phyloP scores from a whole-genome alignment of 23 tunicate genomes.

The Ciona savignyi region DNA sequence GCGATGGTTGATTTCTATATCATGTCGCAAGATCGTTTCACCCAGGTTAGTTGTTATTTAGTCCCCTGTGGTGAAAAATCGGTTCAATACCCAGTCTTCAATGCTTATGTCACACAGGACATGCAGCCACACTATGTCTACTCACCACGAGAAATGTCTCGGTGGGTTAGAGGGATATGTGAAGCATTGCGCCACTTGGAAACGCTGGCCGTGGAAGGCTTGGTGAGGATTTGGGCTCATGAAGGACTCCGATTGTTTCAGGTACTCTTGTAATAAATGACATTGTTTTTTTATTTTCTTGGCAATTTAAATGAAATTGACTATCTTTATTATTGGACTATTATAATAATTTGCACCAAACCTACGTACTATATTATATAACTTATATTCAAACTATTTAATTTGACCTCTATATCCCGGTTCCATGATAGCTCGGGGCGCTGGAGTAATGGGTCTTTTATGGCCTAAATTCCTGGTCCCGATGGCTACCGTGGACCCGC shows the following conservation, averaged over 20 bases:
- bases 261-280: slow-evolving; percentile 12
- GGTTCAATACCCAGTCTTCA: no score
- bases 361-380: no score
- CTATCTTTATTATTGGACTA: background rate
- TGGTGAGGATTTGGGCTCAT: slow-evolving; percentile 99
- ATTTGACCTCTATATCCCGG: no score
- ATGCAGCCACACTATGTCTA: slow-evolving; percentile 99
- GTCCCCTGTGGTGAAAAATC: no score
- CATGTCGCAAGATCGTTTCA: slow-evolving; percentile 89
- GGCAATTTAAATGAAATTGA: background rate
- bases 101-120: slow-evolving; percentile 40
- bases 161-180: slow-evolving; percentile 98
- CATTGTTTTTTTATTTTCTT: background rate
- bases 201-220: slow-evolving; percentile 88
- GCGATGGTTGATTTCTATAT: slow-evolving; percentile 98
- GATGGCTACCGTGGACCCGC: no score
- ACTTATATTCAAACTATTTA: no score
- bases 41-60: slow-evolving; percentile 49
- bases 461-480: no score
- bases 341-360: no score
- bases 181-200: slow-evolving; percentile 94
- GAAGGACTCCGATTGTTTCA: slow-evolving; percentile 96
- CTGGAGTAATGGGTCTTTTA: no score
- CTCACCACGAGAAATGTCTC: slow-evolving; percentile 99
- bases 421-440: no score